Evolutionary conservation across 2,888 invertebrate genomes (phyloP).

Genomic region (Dascillus cervinus): DNA sequence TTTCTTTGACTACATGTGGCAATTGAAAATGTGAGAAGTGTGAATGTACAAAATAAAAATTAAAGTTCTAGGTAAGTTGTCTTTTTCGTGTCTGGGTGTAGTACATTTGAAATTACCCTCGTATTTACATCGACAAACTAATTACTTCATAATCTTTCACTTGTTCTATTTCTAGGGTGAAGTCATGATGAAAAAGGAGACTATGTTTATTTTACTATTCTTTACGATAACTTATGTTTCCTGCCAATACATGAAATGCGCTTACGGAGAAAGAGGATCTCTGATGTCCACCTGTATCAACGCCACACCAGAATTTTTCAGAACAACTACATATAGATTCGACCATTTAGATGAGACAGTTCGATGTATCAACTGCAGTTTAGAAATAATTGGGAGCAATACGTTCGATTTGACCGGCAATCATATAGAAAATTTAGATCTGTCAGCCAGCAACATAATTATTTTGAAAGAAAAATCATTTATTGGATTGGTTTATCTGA

Average conservation of each 20-base stretch:
- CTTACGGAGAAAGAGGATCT: slow-evolving; percentile 39
- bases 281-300: slow-evolving; percentile 37
- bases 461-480: slow-evolving; percentile 31
- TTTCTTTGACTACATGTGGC: too few species aligned
- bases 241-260: slow-evolving; percentile 30
- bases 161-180: too few species aligned
- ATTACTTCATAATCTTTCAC: too few species aligned
- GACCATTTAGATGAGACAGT: slow-evolving; percentile 39
- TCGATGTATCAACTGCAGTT: slow-evolving; percentile 32
- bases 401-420: slow-evolving; percentile 39
- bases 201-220: neutral
- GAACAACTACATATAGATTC: slow-evolving; percentile 35
- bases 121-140: too few species aligned
- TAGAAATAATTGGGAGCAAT: slow-evolving; percentile 29
- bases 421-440: slow-evolving; percentile 32
- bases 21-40: too few species aligned
- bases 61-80: too few species aligned
- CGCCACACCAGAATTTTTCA: slow-evolving; percentile 34
- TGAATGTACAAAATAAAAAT: too few species aligned
- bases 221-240: neutral
- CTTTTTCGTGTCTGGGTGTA: too few species aligned
- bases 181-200: too few species aligned
- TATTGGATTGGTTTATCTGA: slow-evolving; percentile 36
- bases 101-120: too few species aligned
- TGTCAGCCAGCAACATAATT: slow-evolving; percentile 29